Base-by-base conservation (phyloP, 2,888 invertebrate genomes). In the Lithophane socia region DNA sequence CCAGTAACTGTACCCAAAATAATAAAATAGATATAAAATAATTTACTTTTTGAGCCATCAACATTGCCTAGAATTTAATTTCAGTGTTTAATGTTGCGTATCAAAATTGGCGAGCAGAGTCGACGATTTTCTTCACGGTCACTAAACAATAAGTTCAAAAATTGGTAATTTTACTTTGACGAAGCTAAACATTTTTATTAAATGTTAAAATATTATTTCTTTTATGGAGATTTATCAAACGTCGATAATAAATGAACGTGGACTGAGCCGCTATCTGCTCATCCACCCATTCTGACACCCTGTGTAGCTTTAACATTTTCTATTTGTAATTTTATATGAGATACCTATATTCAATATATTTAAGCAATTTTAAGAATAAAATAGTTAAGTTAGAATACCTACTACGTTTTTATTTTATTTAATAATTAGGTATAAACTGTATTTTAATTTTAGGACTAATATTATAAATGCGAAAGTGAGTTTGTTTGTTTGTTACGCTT, bases 31-130 rank as follows among this genome's bases (percentile, higher is more conserved):
- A 44, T n/a, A 7, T 52, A 21, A 16, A 80, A 29, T 37, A 18
- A 13, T 37, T 54, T 47, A 0, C 12, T n/a, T 56, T 74, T 56
- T 7, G 16, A 52, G 37, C 7, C n/a, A 47, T 56, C 12, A 65
- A 52, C 42, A 70, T 77, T 83, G 60, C n/a, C 49, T 56, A 44
- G 60, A 77, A 78, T 78, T 65, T 77, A 78, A 61, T 78, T 44
- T 60, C 54, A 21, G 47, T 49, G 60, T 73, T 73, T 79, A 81
- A 84, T 84, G 73, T 65, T 69, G 80, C 84, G 80, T 69, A 56
- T 44, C 18, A 42, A 67, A 76, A 77, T 81, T 4, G 67, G 42
- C 10, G 67, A 49, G 29, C 52, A 47, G 18, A 64, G 10, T 18
- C 58, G 52, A 68, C 49, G 42, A 73, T 47, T 64, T 71, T 56